A percentile compares a stretch with the other conserved stretches of the same genome.
These are phyloP conservation scores for Himalopsyche japonica DNA, from an alignment of 2,888 invertebrate genomes.

Conservation along the genomic window DNA sequence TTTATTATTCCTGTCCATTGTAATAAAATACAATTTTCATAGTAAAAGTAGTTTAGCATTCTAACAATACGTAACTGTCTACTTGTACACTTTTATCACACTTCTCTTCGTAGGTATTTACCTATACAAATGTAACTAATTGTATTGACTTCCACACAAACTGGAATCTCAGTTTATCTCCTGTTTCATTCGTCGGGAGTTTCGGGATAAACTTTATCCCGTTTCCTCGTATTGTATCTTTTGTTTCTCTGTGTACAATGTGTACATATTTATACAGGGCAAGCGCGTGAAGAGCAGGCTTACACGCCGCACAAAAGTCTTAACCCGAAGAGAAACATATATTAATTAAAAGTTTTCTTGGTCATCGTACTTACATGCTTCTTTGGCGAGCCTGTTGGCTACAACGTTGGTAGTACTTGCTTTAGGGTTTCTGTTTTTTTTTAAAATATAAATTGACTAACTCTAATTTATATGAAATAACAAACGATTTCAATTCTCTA, in stretches of 20 bases:
- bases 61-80: background rate
- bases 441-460: too few relatives aligned
- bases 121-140: slow-evolving; percentile 1
- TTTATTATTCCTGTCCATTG: too few relatives aligned
- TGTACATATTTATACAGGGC: background rate
- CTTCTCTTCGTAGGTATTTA: background rate
- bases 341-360: background rate
- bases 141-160: slow-evolving; percentile 9
- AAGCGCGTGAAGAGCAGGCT: background rate
- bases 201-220: background rate
- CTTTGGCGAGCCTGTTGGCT: background rate
- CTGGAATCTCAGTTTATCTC: background rate
- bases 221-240: background rate
- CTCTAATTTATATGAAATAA: too few relatives aligned
- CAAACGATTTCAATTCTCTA: too few relatives aligned
- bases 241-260: background rate
- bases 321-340: background rate
- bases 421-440: too few relatives aligned
- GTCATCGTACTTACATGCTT: background rate
- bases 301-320: background rate
- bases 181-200: background rate
- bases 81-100: background rate
- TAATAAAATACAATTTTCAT: too few relatives aligned
- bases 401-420: background rate
- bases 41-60: background rate